These are phyloP conservation scores for Cairina moschata DNA, from an alignment of 2,113 vertebrate species.

Conservation along the genomic window DNA sequence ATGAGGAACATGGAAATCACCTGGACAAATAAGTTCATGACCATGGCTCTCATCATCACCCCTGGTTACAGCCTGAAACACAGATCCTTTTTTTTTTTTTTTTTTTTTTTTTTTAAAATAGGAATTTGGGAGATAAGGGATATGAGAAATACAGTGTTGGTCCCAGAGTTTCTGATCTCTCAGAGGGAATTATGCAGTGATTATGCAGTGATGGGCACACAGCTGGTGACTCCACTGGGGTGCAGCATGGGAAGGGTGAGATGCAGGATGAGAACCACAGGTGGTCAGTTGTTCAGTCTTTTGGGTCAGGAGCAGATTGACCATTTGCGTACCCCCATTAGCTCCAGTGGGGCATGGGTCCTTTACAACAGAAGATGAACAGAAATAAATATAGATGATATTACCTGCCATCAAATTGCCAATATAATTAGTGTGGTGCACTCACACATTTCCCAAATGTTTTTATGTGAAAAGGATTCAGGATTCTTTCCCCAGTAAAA, in stretches of 20 bases:
- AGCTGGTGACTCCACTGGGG: background rate
- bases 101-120: background rate
- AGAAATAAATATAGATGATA: background rate
- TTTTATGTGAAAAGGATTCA: background rate
- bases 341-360: background rate
- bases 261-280: background rate
- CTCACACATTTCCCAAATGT: background rate
- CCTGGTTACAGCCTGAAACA: background rate
- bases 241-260: background rate
- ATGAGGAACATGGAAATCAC: background rate
- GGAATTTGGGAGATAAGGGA: background rate
- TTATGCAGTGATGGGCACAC: background rate
- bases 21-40: background rate
- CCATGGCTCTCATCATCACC: background rate
- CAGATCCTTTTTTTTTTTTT: background rate
- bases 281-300: background rate
- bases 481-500: background rate
- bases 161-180: background rate
- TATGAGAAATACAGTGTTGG: background rate
- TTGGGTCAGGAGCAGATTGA: background rate
- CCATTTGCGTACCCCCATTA: background rate
- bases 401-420: background rate
- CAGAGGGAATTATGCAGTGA: background rate
- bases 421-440: background rate
- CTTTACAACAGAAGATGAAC: background rate